Evolutionary conservation across 2,888 invertebrate species (phyloP).

Genomic region (Oscheius onirici): DNA sequence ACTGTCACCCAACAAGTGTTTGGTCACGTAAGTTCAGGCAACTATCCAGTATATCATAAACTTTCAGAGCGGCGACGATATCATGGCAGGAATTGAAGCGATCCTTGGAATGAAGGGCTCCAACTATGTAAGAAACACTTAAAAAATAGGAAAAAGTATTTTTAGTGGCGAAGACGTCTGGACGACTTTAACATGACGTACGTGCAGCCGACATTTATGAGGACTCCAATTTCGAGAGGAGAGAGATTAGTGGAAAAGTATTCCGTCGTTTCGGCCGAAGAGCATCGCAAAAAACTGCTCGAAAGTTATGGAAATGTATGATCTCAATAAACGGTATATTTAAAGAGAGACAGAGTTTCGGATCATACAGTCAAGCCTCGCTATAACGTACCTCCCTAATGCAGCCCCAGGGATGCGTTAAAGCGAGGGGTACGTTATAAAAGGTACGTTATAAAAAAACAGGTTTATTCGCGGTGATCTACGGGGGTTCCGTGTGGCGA

Average conservation of each 20-base stretch:
- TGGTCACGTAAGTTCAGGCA: conserved; percentile 46
- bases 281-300: conserved; percentile 23
- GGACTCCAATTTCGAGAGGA: conserved; percentile 32
- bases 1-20: conserved; percentile 48
- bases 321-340: not conserved
- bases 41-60: not conserved
- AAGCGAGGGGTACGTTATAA: no score
- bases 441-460: no score
- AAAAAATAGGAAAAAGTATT: not conserved
- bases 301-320: conserved; percentile 14
- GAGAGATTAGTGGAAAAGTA: conserved; percentile 33
- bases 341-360: no score
- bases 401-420: no score
- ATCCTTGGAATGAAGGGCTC: conserved; percentile 61
- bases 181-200: conserved; percentile 27
- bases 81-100: conserved; percentile 67
- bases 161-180: conserved; percentile 33
- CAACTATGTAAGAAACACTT: conserved; percentile 41
- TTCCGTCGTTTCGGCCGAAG: conserved; percentile 32
- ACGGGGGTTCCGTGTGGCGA: no score
- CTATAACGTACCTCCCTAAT: no score
- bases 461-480: no score
- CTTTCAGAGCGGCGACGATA: conserved; percentile 59
- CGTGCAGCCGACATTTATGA: conserved; percentile 35
- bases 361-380: no score